These are phyloP conservation scores for Drosophila watanabei DNA, from an alignment of 1,140 invertebrate species.

Conservation along the genomic window DNA sequence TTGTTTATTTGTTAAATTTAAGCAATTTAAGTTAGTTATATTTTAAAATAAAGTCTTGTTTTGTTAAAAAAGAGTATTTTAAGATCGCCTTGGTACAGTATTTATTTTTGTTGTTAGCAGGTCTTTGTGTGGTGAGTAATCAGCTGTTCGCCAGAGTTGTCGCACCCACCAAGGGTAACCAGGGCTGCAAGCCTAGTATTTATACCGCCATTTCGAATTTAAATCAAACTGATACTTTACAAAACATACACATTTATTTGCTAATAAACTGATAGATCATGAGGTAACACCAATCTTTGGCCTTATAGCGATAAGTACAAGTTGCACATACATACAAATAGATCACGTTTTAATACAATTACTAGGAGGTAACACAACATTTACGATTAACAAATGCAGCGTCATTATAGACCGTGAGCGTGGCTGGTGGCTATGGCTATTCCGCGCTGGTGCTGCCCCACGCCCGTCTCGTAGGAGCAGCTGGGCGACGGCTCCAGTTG, in stretches of 20 bases:
- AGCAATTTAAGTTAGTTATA: not conserved
- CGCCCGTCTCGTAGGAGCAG: conserved; percentile 58
- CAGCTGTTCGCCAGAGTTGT: conserved; percentile 39
- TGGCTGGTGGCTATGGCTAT: conserved; percentile 61
- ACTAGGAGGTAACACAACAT: conserved; percentile 30
- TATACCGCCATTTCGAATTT: conserved; percentile 17
- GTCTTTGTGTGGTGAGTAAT: conserved; percentile 26
- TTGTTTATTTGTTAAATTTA: no score
- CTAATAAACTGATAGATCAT: conserved; percentile 35
- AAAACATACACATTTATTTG: conserved; percentile 47
- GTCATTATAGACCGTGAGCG: conserved; percentile 50
- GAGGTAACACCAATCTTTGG: conserved; percentile 70
- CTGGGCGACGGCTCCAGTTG: conserved; percentile 53
- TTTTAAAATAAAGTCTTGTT: accelerated
- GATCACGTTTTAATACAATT: conserved; percentile 76
- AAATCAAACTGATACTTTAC: conserved; percentile 4
- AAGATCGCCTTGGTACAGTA: not conserved
- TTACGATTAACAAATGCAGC: conserved; percentile 18
- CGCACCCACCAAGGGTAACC: not conserved
- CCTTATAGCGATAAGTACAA: conserved; percentile 48
- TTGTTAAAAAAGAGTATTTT: not conserved
- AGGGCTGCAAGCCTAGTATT: conserved; percentile 1
- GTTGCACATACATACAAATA: conserved; percentile 48
- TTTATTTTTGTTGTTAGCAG: conserved; percentile 17
- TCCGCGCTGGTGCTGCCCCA: conserved; percentile 61